Base-by-base conservation (phyloP, 2,113 vertebrate genomes). In the Corydoras maculifer region DNA sequence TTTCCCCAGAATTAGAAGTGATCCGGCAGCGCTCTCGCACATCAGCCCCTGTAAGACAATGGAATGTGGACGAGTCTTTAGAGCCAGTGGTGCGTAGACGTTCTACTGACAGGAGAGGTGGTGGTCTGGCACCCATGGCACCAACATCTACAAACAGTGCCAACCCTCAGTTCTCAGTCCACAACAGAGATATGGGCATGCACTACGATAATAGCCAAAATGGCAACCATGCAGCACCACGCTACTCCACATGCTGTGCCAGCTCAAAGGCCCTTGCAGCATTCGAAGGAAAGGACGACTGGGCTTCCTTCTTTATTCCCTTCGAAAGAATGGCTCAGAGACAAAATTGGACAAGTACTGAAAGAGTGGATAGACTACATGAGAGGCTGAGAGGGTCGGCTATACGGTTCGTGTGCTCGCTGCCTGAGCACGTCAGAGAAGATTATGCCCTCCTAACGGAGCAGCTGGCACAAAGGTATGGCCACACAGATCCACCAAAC, bases 351-450 rank as follows among this genome's bases (percentile, higher is more conserved):
- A 62, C 43, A 18, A 43, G 65, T 10, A 59, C 14, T 25, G 58
- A 68, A 8, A 32, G 72, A 30, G 58, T 62, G n/a, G 65, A 74
- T 18, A 54, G 55, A 31, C 58, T 66, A 35, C 48, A 67, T 31
- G 63, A 66, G 71, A 32, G 55, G 9, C 55, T 31, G 10, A 57
- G 29, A 29, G 69, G 74, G 15, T 14, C 69, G 43, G 69, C 63
- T 12, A 58, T 76, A 50, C 35, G 4, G 15, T 18, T 60, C 14
- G 54, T 51, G 57, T 74, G 69, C 51, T 72, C 69, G n/a, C 63
- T 72, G 5, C 69, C 69, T 10, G 75, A 72, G 30, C 69, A 51
- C n/a, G 55, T 58, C 10, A 14, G 55, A 25, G 74, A 71, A 15
- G 59, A 68, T 15, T 72, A 76, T 55, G 15, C 58, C 35, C 65